Evolutionary conservation across 92 coral and sea anemone species (phyloP), one percentile per base, ranked within the genome.

Genomic region (Siderastrea radians): DNA sequence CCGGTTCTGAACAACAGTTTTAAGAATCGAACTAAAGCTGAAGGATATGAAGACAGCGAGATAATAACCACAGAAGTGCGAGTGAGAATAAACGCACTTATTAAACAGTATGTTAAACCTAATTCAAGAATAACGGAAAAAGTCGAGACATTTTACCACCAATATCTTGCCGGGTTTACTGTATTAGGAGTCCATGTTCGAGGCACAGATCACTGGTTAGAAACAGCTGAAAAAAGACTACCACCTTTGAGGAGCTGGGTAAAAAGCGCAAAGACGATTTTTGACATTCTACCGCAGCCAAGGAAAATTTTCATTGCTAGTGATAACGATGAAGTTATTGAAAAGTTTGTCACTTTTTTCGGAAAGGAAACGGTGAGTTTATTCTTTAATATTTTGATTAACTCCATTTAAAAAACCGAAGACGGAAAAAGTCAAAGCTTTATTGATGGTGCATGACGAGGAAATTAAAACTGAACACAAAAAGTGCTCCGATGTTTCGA

Each of bases 151-250:
- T 90, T 93, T 78, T 85, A 85, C 74, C 72, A 83, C 5, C 52
- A 87, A 4, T 17, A 90, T 45, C 63, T 95, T 72, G 64, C 73
- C 4, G 93, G 93, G 45, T 73, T 72, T 72, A 78, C 79, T 55
- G 64, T 95, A 44, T 87, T 95, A 63, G 96, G 96, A 53, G 98
- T 95, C n/a, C 98, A 95, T 75, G 90, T 95, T n/a, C 86, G 98
- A 59, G 98, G 94, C 7, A 95, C 98, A 46, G 98, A 95, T 71
- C 96, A 95, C 74, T 77, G 82, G 81, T 10, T 0, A 38, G 98
- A 95, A 74, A 84, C 90, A 43, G 84, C 68, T 1, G 76, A 88
- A 48, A 73, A 78, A 7, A 72, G 60, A 68, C 91, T 95, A 17
- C 89, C 94, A 1, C 72, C 90, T 38, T 17, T 95, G 60, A 62